A percentile compares a stretch with the other conserved stretches of the same genome.
These are phyloP conservation scores for Pyrrhia umbra DNA, from an alignment of 2,888 invertebrate species.

Conservation along the genomic window DNA sequence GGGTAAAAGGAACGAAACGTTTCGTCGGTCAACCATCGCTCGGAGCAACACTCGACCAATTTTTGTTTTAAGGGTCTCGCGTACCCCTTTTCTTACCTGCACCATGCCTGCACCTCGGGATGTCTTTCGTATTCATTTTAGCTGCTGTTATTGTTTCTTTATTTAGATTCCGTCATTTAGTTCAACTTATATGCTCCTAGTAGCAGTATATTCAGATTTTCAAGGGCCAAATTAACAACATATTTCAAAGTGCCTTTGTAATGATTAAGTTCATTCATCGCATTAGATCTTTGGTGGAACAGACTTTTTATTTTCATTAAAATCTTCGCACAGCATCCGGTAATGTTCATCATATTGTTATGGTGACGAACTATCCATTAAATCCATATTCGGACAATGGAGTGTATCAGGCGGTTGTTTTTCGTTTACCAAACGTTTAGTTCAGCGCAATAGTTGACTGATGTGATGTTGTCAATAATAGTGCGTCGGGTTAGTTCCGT, in stretches of 20 bases:
- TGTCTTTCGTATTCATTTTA: conserved; percentile 71
- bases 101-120: conserved; percentile 74
- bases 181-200: conserved; percentile 52
- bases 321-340: conserved; percentile 19
- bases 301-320: conserved; percentile 27
- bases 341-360: conserved; percentile 39
- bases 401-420: conserved; percentile 18
- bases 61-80: conserved; percentile 75
- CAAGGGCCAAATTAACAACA: conserved; percentile 44
- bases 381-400: conserved; percentile 34
- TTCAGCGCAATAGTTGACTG: conserved; percentile 8
- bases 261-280: conserved; percentile 30
- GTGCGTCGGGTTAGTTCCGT: conserved; percentile 57
- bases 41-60: conserved; percentile 82
- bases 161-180: conserved; percentile 66
- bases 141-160: conserved; percentile 65
- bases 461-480: conserved; percentile 11
- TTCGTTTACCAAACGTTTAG: conserved; percentile 4
- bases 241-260: conserved; percentile 23
- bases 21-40: conserved; percentile 78
- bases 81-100: conserved; percentile 86
- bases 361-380: conserved; percentile 50
- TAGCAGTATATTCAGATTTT: conserved; percentile 37
- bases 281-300: conserved; percentile 7
- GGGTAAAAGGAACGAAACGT: conserved; percentile 79